These are phyloP conservation scores for Raillietiella orientalis DNA, from an alignment of 2,888 invertebrate genomes.

Conservation along the genomic window DNA sequence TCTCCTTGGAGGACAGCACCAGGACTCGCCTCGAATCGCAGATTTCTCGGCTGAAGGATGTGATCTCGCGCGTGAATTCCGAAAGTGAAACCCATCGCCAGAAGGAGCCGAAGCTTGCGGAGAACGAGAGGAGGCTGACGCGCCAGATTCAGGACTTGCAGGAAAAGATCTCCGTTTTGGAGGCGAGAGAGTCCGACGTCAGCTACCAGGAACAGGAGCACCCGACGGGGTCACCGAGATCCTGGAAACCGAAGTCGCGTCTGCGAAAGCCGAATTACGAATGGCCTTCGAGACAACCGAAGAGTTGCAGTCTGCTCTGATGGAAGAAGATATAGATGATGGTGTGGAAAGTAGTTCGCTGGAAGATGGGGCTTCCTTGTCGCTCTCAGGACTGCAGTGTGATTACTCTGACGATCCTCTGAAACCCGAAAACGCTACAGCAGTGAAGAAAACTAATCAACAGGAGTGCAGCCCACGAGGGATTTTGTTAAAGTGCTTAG, in stretches of 20 bases:
- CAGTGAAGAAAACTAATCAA: too few species aligned
- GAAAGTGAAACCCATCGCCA: constrained; percentile 34
- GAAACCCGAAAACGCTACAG: too few species aligned
- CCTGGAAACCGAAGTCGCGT: constrained; percentile 8
- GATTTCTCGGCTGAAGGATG: constrained; percentile 27
- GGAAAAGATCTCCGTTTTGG: constrained; percentile 8
- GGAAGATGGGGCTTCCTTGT: too few species aligned
- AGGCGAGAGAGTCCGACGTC: too few species aligned
- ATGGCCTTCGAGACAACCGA: constrained; percentile 62
- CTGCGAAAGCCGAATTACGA: constrained; percentile 5
- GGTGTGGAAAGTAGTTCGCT: too few species aligned
- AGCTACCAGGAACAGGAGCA: too few species aligned
- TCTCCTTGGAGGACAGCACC: constrained; percentile 66
- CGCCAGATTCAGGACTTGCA: constrained; percentile 22
- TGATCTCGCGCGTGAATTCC: constrained; percentile 29
- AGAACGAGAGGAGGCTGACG: constrained; percentile 34
- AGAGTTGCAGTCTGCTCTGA: constrained; percentile 69
- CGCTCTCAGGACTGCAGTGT: too few species aligned
- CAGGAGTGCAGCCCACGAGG: too few species aligned
- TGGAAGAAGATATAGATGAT: too few species aligned
- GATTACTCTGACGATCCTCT: too few species aligned
- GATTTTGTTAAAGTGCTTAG: too few species aligned
- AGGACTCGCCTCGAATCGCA: constrained; percentile 43
- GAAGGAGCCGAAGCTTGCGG: constrained; percentile 40
- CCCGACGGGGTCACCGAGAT: too few species aligned